Base-by-base conservation (phyloP, 2,888 invertebrate genomes). In the Caenorhabditis sulstoni region DNA sequence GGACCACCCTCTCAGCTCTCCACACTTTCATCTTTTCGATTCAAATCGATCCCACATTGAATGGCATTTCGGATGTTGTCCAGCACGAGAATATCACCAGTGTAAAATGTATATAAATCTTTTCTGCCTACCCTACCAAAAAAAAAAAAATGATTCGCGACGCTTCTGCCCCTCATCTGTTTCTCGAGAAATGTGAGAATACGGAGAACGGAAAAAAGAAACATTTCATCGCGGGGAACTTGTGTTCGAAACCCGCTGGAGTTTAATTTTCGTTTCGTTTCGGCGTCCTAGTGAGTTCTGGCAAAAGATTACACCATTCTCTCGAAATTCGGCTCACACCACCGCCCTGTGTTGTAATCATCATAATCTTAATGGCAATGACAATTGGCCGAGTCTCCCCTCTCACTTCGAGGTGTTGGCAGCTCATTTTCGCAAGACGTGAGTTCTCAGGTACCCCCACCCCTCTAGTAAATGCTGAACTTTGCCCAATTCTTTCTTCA, bases 81-180 rank as follows among this genome's bases (percentile, higher is more conserved):
- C 41, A 41, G 41, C 41, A 37, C 5, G 11, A 37, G 11, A 37
- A 37, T 11, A 5, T 37, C 29, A 7, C 44, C 14, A 58, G 71
- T 71, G 71, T 71, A 71, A 71, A 70, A 64, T 39, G 62, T 71
- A 53, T 71, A 71, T 71, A 71, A 71, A 71, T 71, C 70, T 70
- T 62, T 29, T 29, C 29, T 29, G 29, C 29, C 29, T 5, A 29
- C 7, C 57, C 39, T 18, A 58, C 59, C 29, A 41, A 59, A 11
- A 41, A 41, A 11, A 41, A 41, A 41, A 41, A 37, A 37, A n/a
- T n/a, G n/a, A n/a, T n/a, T 7, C 29, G 4, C 29, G 29, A 7
- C 45, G 18, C 35, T 45, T 39, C 18, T 12, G n/a, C 20, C 20
- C 41, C 35, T 67, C 58, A 58, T 57, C 47, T 67, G 57, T 67